Evolutionary conservation across 1,140 invertebrate species (phyloP).

Genomic region (Portunus trituberculatus): DNA sequence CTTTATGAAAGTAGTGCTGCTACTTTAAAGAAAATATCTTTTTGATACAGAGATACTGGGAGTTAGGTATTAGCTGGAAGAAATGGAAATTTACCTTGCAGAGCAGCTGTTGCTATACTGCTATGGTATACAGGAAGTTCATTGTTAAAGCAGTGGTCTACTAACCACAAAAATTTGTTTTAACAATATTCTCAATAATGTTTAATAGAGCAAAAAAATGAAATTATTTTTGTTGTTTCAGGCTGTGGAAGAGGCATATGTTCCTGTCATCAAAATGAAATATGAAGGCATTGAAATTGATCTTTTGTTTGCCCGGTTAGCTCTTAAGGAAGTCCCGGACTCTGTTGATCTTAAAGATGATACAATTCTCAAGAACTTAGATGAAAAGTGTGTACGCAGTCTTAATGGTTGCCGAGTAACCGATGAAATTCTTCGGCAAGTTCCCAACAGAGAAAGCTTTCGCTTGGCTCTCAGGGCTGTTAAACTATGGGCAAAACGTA

Average conservation of each 20-base stretch:
- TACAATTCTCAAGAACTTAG: constrained; percentile 95
- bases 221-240: constrained; percentile 79
- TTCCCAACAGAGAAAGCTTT: constrained; percentile 97
- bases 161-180: too few species aligned
- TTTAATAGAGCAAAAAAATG: too few species aligned
- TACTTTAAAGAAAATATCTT: constrained; percentile 19
- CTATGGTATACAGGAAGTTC: too few species aligned
- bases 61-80: background rate
- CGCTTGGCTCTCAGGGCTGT: constrained; percentile 95
- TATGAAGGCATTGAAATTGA: constrained; percentile 99
- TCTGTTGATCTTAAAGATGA: constrained; percentile 93
- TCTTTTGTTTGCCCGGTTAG: constrained; percentile 96
- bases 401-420: constrained; percentile 99
- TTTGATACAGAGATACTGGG: background rate
- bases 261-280: constrained; percentile 99
- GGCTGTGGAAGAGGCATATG: constrained; percentile 99
- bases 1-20: background rate
- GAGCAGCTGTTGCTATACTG: too few species aligned
- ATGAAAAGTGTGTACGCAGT: constrained; percentile 97
- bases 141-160: too few species aligned
- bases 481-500: constrained; percentile 99
- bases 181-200: too few species aligned
- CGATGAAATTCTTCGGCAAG: constrained; percentile 97
- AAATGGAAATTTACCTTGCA: too few species aligned
- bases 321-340: constrained; percentile 94